Conservation (phyloP, 64 coral and sea anemone species). For the Actinia tenebrosa region DNA sequence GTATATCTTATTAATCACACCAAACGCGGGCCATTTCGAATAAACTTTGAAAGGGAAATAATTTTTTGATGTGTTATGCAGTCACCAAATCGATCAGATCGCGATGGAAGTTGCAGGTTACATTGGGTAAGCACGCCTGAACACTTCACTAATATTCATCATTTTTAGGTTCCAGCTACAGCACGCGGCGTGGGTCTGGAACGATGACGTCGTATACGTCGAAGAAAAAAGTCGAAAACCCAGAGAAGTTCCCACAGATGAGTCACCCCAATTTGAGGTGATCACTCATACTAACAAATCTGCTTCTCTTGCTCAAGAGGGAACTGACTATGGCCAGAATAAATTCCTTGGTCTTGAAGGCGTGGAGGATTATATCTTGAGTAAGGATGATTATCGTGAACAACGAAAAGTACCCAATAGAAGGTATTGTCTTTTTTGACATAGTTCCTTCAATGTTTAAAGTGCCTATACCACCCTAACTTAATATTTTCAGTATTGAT, state of each 20-base stretch:
- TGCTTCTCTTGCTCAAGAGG: not conserved
- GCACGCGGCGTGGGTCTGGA: slow-evolving; percentile 15
- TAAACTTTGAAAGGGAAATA: no score
- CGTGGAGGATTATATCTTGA: slow-evolving; percentile 4
- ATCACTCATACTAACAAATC: not conserved
- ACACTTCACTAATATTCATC: not conserved
- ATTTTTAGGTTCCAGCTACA: not conserved
- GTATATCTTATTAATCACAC: no score
- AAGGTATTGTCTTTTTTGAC: not conserved
- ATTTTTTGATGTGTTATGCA: no score
- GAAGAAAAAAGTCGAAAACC: not conserved
- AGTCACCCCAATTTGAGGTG: not conserved
- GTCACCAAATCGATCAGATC: no score
- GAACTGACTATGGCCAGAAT: slow-evolving; percentile 4
- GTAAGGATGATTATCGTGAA: slow-evolving; percentile 19
- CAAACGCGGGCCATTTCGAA: no score
- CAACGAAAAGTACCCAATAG: not conserved
- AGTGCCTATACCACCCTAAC: no score
- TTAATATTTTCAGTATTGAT: no score
- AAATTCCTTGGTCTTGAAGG: slow-evolving; percentile 8
- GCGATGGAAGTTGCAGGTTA: no score
- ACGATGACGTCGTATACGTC: slow-evolving; percentile 19
- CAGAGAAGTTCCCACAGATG: not conserved
- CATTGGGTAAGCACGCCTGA: not conserved
- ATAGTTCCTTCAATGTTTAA: no score